Conservation (phyloP, 2,888 invertebrate species). For the Cremastinae sp. region DNA sequence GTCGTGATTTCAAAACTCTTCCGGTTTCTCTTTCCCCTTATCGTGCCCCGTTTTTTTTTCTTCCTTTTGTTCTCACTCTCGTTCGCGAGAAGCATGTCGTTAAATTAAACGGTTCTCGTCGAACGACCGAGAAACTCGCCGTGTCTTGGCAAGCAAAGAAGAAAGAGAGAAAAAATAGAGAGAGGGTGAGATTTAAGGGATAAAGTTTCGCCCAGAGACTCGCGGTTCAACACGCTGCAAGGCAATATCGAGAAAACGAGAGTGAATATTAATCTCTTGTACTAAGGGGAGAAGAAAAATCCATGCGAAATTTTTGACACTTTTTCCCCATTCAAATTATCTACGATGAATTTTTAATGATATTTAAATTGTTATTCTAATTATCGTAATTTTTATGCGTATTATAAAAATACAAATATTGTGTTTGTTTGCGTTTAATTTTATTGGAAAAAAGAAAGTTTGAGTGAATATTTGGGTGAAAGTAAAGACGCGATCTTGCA, state of each 20-base stretch:
- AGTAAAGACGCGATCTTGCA: too few relatives aligned
- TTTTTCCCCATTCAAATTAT: constrained; percentile 1
- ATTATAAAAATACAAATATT: not conserved
- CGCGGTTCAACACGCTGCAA: constrained; percentile 8
- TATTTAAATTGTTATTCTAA: too few relatives aligned
- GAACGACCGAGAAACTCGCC: constrained; percentile 43
- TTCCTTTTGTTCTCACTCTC: constrained; percentile 24
- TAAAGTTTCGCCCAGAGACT: constrained; percentile 44
- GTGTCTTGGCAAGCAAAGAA: constrained; percentile 22
- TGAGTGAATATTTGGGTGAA: too few relatives aligned
- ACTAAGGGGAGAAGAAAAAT: constrained; percentile 5
- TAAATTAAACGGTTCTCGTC: constrained; percentile 61
- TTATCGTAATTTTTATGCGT: not conserved
- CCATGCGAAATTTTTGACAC: not conserved
- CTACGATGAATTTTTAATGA: too few relatives aligned
- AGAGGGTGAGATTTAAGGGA: constrained; percentile 31
- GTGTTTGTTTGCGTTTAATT: too few relatives aligned
- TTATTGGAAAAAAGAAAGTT: too few relatives aligned
- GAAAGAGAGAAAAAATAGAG: constrained; percentile 21
- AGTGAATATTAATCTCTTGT: constrained; percentile 51
- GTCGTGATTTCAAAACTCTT: constrained; percentile 58
- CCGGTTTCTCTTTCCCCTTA: not conserved
- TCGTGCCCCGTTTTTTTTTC: constrained; percentile 13
- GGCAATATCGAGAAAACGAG: constrained; percentile 30
- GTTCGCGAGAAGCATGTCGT: constrained; percentile 51